Conservation (phyloP, 2,888 invertebrate species). For the Dascillus cervinus region DNA sequence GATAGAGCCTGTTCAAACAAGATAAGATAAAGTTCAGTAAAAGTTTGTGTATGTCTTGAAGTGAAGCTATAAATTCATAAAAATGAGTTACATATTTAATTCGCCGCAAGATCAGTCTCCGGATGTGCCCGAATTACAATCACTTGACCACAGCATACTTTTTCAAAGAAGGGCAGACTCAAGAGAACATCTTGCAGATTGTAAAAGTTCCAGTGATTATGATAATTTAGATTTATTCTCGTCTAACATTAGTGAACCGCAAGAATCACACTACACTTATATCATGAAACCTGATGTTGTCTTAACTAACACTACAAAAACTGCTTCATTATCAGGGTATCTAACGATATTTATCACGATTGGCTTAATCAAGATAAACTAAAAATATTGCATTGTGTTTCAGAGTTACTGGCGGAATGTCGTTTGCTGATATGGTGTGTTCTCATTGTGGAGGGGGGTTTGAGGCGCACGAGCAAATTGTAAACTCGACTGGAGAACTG, state of each 20-base stretch:
- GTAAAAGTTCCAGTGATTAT: conserved; percentile 21
- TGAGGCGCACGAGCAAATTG: conserved; percentile 94
- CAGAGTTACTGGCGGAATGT: conserved; percentile 58
- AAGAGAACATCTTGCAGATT: conserved; percentile 20
- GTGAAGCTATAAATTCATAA: no score
- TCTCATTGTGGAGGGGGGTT: conserved; percentile 95
- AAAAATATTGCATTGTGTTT: no score
- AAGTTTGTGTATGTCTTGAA: no score
- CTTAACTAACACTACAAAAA: no score
- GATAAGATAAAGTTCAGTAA: no score
- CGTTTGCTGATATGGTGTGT: conserved; percentile 88
- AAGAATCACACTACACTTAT: conserved; percentile 6
- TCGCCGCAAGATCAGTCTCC: conserved; percentile 31
- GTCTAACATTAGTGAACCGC: conserved; percentile 2
- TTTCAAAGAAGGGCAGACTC: conserved; percentile 31
- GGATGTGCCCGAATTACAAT: conserved; percentile 27
- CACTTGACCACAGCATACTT: conserved; percentile 27
- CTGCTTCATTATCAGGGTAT: no score
- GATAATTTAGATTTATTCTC: conserved; percentile 23
- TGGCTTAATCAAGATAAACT: no score
- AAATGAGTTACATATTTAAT: conserved; percentile 10
- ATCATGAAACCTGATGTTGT: conserved; percentile 5
- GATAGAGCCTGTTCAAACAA: no score
- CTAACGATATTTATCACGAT: no score
- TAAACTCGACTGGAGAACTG: conserved; percentile 95